Evolutionary conservation across 2,113 vertebrate species (phyloP).

Genomic region (Mobula hypostoma): DNA sequence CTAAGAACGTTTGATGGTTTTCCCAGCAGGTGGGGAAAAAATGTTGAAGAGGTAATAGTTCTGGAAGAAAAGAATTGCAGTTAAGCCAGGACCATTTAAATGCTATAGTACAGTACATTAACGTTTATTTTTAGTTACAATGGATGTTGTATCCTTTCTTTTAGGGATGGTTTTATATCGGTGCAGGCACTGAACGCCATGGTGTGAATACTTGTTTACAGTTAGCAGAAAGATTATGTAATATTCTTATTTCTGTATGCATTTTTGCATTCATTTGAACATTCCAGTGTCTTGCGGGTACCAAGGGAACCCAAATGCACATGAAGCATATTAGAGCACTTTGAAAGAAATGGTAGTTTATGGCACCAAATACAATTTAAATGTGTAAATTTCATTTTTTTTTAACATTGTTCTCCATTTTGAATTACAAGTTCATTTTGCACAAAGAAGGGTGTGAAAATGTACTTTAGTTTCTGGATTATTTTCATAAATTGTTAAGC

Average conservation of each 20-base stretch:
- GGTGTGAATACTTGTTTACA: slow-evolving; percentile 12
- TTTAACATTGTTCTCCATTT: not conserved
- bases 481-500: not conserved
- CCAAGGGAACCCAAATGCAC: slow-evolving; percentile 19
- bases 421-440: slow-evolving; percentile 20
- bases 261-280: slow-evolving; percentile 30
- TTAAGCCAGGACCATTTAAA: not conserved
- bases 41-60: slow-evolving; percentile 7
- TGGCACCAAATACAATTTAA: not conserved
- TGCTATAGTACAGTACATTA: slow-evolving; percentile 23
- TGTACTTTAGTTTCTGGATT: not conserved
- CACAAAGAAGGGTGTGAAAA: not conserved
- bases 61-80: not conserved
- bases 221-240: slow-evolving; percentile 26
- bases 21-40: not conserved
- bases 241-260: slow-evolving; percentile 8
- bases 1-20: not conserved
- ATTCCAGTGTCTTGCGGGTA: slow-evolving; percentile 27
- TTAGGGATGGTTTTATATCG: slow-evolving; percentile 28
- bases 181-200: slow-evolving; percentile 32
- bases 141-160: slow-evolving; percentile 27
- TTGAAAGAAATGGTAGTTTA: slow-evolving; percentile 18
- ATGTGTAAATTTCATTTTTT: not conserved
- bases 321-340: slow-evolving; percentile 21
- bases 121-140: slow-evolving; percentile 26